Base-by-base conservation (phyloP, 2,113 vertebrate species). In the Phocoena sinus region DNA sequence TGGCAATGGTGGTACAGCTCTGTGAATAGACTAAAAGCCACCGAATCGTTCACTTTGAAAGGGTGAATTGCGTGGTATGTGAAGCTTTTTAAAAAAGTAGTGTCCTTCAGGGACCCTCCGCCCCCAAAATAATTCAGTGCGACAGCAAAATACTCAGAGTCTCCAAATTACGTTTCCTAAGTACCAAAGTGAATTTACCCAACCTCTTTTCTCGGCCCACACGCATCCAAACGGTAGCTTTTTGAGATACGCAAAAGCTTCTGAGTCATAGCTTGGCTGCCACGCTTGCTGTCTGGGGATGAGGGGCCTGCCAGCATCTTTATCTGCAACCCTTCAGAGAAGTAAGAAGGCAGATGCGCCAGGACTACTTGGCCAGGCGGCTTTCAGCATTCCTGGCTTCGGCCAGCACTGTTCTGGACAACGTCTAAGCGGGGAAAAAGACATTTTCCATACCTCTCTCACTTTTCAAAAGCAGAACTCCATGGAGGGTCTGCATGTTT, bases 271-370 rank as follows among this genome's bases (percentile, higher is more conserved):
- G 50, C 63, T n/a, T 95, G 89, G 67, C 62, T 25, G 26, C 58
- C 77, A 89, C 62, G n/a, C n/a, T 89, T 60, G 70, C 62, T 28
- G 36, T 13, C 21, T 0, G 11, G 73, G 53, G 58, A 26, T 33
- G 79, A n/a, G 65, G 47, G 90, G 9, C 62, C 67, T 96, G 93
- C 79, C 73, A 91, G 91, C 63, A 83, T 63, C 62, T 77, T 82
- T 81, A 94, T 79, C 82, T 94, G 79, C 82, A 94, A 28, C 28
- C 36, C 81, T 85, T 91, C 83, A 80, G 85, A 91, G 68, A 88
- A n/a, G 76, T 2, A 31, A 70, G 68, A 38, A 68, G 71, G 82
- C 89, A 79, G 82, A 65, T 8, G 3, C 60, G 73, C 65, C 26
- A 47, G 77, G 74, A 41, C 9, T 20, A 17, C 50, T 58, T 5